Percentiles rank a stretch among this genome's conserved stretches.
Conservation (phyloP, 2,888 invertebrate genomes). For the Erebia palarica region DNA sequence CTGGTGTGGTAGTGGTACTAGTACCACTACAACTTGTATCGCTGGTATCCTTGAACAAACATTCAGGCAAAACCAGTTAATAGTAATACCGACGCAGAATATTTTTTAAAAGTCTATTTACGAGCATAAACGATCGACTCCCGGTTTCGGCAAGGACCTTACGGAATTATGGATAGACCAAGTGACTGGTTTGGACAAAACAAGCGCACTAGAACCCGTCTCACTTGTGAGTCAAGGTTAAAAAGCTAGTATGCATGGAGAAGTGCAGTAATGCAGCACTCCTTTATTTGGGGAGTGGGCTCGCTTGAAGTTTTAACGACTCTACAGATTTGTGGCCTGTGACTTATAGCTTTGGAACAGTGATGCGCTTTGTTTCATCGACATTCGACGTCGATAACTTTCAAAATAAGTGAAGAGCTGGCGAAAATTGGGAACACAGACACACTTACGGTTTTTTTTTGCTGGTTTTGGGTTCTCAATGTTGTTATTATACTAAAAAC, state of each 20-base stretch:
- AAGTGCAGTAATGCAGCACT: slow-evolving; percentile 54
- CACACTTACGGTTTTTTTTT: too few species aligned
- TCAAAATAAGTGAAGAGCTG: background rate
- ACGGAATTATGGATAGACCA: background rate
- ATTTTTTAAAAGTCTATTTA: too few species aligned
- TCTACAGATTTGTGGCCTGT: slow-evolving; percentile 74
- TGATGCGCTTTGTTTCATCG: slow-evolving; percentile 48
- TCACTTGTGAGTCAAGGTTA: slow-evolving; percentile 22
- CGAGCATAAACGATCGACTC: too few species aligned
- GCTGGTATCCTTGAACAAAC: too few species aligned
- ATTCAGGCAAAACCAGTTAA: too few species aligned
- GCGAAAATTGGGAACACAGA: background rate
- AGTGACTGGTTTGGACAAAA: background rate
- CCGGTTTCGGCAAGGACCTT: too few species aligned
- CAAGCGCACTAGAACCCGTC: slow-evolving; percentile 1
- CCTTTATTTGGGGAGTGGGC: slow-evolving; percentile 59
- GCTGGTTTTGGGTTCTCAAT: too few species aligned
- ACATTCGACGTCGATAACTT: slow-evolving; percentile 51
- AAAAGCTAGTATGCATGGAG: slow-evolving; percentile 10
- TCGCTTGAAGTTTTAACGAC: slow-evolving; percentile 65
- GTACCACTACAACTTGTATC: too few species aligned
- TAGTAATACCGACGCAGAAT: too few species aligned
- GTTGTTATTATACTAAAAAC: too few species aligned
- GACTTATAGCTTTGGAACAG: slow-evolving; percentile 61
- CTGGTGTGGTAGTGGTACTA: too few species aligned